Evolutionary conservation across 2,113 vertebrate species (phyloP).

Genomic region (Hucho hucho): DNA sequence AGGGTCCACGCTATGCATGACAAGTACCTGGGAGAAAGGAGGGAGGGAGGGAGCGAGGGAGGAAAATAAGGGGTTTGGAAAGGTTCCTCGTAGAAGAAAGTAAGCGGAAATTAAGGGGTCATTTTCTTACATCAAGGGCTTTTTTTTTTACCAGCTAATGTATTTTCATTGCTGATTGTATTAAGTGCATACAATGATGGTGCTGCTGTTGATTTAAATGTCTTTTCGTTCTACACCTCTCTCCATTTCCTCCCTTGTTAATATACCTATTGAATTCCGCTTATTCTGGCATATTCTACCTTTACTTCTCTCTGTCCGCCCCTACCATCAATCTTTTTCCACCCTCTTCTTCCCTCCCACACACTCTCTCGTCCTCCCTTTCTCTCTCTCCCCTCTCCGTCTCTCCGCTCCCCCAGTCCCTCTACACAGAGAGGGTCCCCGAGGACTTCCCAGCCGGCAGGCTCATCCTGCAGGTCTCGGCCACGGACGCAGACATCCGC

Average conservation of each 20-base stretch:
- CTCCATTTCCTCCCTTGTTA: background rate
- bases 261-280: no score
- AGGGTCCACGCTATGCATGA: conserved; percentile 11
- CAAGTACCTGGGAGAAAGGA: conserved; percentile 3
- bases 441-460: conserved; percentile 86
- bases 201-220: background rate
- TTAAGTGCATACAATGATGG: background rate
- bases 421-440: conserved; percentile 84
- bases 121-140: background rate
- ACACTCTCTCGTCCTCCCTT: background rate
- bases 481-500: conserved; percentile 91
- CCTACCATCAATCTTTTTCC: background rate
- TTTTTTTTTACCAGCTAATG: background rate
- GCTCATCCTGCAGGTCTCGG: conserved; percentile 87
- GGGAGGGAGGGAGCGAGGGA: background rate
- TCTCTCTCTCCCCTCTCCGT: background rate
- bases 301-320: background rate
- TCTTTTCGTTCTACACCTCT: background rate
- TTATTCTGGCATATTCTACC: background rate
- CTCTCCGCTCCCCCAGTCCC: conserved; percentile 62
- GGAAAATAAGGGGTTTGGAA: background rate
- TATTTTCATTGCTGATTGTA: background rate
- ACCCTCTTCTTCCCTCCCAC: background rate
- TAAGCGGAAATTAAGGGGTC: background rate
- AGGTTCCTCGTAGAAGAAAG: background rate